Base-by-base conservation (phyloP, 2,797 vertebrate species). In the Anguilla marmorata region DNA sequence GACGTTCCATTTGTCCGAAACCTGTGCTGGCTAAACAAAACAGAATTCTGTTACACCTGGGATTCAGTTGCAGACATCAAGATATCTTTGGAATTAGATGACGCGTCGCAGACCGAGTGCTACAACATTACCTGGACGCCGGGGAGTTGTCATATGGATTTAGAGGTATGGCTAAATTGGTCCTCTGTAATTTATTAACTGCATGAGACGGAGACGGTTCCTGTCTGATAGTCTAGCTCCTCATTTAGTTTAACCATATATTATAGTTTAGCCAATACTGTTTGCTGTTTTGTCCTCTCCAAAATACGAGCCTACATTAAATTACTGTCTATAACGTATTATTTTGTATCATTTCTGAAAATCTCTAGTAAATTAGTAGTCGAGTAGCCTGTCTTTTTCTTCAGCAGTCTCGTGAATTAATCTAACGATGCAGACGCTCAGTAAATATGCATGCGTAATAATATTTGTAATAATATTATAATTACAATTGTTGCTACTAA, bases 31-130 rank as follows among this genome's bases (percentile, higher is more conserved):
- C 93, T 97, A 0, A 98, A 98, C 45, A 96, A 96, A 0, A 96
- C 96, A 0, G 97, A 97, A 92, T 98, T 98, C 94, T 98, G 98
- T 94, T 98, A 97, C 6, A 95, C 96, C 1, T 98, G 97, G 98
- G 97, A 98, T 90, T 97, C 96, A 50, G 95, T 96, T 1, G 97
- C 96, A 0, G 97, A 97, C 89, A 95, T 98, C 58, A 96, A 94
- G 89, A 95, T 98, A 87, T 96, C 96, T 50, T 91, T 98, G 88
- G 95, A 97, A 87, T 91, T 93, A 80, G 89, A 93, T 0, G 94
- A 95, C 2, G 95, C 94, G 54, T 92, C 95, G 0, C 93, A 91
- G 27, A 96, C 95, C 0, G 98, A 98, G 94, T 98, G 98, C 92
- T 98, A 98, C 93, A 90, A 94, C 0, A 95, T 98, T 89, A 95